Conservation (phyloP, 2,113 vertebrate genomes). For the Megaceryle maxima region DNA sequence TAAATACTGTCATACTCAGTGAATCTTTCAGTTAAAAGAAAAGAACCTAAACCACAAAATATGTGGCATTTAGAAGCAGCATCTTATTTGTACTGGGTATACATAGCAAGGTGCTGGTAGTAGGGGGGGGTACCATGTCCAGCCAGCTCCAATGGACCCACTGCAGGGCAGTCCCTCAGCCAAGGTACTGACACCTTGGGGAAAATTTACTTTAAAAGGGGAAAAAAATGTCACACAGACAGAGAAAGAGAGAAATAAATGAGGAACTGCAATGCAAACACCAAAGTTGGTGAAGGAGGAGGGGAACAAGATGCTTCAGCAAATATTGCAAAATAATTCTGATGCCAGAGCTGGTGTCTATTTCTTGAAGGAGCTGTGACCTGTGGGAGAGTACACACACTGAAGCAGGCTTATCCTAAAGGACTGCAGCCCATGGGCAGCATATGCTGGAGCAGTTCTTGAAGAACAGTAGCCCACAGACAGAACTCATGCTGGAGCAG, state of each 20-base stretch:
- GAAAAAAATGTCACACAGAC: not conserved
- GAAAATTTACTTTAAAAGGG: not conserved
- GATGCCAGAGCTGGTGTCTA: not conserved
- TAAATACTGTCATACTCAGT: not conserved
- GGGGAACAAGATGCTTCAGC: not conserved
- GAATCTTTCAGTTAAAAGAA: not conserved
- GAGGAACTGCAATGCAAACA: not conserved
- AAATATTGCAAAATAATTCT: not conserved
- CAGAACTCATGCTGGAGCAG: not conserved
- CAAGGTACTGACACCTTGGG: rapidly evolving
- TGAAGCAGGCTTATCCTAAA: not conserved
- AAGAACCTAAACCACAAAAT: not conserved
- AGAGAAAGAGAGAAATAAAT: not conserved
- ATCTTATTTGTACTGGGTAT: not conserved
- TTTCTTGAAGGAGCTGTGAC: not conserved
- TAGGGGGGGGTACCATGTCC: not conserved
- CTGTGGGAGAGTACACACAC: not conserved
- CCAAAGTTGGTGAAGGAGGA: not conserved
- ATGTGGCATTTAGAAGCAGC: not conserved
- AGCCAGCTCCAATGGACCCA: too few species aligned
- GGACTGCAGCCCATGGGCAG: not conserved
- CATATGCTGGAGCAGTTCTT: not conserved
- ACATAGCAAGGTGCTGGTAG: not conserved
- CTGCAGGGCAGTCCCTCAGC: not conserved
- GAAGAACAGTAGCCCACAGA: not conserved